Evolutionary conservation across 2,113 vertebrate genomes (phyloP).

Genomic region (Bos indicus): DNA sequence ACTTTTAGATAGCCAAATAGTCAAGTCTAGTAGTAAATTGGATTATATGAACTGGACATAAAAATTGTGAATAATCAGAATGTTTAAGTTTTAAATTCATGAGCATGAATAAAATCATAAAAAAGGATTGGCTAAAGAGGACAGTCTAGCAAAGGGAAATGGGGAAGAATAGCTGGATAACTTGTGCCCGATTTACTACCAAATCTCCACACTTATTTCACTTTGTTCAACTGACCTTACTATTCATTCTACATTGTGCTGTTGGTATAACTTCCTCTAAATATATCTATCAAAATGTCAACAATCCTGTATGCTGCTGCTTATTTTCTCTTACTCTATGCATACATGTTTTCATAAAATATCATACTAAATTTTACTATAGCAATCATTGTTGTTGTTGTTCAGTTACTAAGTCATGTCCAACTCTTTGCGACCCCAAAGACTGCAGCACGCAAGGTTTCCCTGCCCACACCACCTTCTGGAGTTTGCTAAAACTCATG

Average conservation of each 20-base stretch:
- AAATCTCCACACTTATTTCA: background rate
- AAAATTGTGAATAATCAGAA: background rate
- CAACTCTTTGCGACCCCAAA: accelerated
- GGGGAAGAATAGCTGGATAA: background rate
- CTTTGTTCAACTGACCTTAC: background rate
- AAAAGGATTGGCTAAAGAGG: background rate
- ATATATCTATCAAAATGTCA: background rate
- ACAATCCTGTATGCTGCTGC: background rate
- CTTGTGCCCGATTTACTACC: background rate
- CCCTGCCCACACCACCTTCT: background rate
- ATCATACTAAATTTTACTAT: background rate
- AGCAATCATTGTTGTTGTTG: background rate
- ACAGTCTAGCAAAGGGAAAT: background rate
- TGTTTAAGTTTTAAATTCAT: background rate
- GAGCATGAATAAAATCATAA: background rate
- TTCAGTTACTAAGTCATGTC: background rate
- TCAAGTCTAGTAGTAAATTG: background rate
- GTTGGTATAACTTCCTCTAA: background rate
- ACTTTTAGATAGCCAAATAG: background rate
- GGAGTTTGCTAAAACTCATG: background rate
- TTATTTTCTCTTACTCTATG: background rate
- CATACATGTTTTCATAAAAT: background rate
- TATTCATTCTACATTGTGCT: background rate
- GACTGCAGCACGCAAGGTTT: background rate
- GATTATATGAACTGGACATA: background rate